Conservation (phyloP, 1,140 invertebrate genomes). For the Doryteuthis pealeii region DNA sequence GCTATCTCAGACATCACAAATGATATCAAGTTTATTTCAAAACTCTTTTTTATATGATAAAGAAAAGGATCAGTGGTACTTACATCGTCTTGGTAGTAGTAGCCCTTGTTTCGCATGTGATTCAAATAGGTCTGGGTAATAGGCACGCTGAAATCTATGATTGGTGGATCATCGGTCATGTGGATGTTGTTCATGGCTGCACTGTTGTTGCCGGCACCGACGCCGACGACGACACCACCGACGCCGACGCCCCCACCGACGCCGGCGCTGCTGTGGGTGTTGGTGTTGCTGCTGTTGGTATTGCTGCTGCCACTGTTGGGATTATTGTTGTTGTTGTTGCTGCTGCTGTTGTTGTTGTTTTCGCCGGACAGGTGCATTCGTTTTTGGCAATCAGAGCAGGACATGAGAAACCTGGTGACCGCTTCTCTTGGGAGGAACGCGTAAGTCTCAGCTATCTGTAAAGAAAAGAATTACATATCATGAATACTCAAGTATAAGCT, state of each 20-base stretch:
- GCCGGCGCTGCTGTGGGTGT: background rate
- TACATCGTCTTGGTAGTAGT: conserved; percentile 38
- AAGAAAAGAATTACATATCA: too few relatives aligned
- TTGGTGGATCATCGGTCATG: conserved; percentile 36
- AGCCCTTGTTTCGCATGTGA: conserved; percentile 60
- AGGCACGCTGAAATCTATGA: conserved; percentile 78
- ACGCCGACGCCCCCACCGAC: background rate
- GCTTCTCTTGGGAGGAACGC: conserved; percentile 92
- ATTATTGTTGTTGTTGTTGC: conserved; percentile 27
- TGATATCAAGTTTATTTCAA: too few relatives aligned
- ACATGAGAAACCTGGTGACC: conserved; percentile 89
- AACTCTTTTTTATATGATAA: too few relatives aligned
- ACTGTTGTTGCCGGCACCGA: background rate
- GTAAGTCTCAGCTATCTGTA: conserved; percentile 92
- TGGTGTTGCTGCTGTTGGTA: too few relatives aligned
- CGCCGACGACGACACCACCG: background rate
- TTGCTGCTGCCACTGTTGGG: background rate
- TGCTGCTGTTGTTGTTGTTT: conserved; percentile 24
- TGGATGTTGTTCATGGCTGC: conserved; percentile 2
- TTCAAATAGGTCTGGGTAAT: conserved; percentile 85
- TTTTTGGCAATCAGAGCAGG: conserved; percentile 90
- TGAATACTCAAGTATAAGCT: conserved; percentile 38
- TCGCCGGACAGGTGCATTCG: conserved; percentile 71
- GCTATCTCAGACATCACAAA: too few relatives aligned
- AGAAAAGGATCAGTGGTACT: too few relatives aligned